Conservation (phyloP, 2,888 invertebrate genomes). For the Amphipoea lucens region DNA sequence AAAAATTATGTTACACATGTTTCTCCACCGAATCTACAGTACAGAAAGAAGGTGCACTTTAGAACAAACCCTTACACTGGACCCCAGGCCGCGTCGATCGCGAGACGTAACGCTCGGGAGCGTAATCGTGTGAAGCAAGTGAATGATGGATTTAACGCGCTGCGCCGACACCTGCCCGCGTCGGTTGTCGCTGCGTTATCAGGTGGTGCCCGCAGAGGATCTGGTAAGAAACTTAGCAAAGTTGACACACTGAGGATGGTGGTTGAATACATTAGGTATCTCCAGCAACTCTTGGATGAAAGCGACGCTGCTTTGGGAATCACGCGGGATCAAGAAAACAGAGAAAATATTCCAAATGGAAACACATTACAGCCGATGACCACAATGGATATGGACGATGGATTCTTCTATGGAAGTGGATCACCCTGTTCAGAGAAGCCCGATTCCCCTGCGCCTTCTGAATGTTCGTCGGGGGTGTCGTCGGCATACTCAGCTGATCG, state of each 20-base stretch:
- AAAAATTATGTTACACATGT: conserved; percentile 89
- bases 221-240: conserved; percentile 96
- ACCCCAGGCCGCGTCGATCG: conserved; percentile 96
- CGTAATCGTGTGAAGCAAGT: conserved; percentile 98
- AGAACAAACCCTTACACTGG: conserved; percentile 91
- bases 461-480: conserved; percentile 91
- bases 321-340: conserved; percentile 85
- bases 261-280: conserved; percentile 96
- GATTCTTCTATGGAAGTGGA: conserved; percentile 87
- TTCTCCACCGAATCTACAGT: conserved; percentile 90
- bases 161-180: conserved; percentile 96
- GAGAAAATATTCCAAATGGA: conserved; percentile 86
- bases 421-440: conserved; percentile 93
- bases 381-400: conserved; percentile 87
- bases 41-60: conserved; percentile 94
- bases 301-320: conserved; percentile 91
- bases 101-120: conserved; percentile 97
- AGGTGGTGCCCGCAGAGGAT: conserved; percentile 92
- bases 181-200: conserved; percentile 93
- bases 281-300: conserved; percentile 94
- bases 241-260: conserved; percentile 97
- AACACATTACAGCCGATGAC: conserved; percentile 84
- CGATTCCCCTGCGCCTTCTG: conserved; percentile 93
- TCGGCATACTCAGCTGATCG: conserved; percentile 87
- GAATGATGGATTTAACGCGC: conserved; percentile 97